These are phyloP conservation scores for Panthera tigris DNA, from an alignment of 2,113 vertebrate genomes.

Conservation along the genomic window DNA sequence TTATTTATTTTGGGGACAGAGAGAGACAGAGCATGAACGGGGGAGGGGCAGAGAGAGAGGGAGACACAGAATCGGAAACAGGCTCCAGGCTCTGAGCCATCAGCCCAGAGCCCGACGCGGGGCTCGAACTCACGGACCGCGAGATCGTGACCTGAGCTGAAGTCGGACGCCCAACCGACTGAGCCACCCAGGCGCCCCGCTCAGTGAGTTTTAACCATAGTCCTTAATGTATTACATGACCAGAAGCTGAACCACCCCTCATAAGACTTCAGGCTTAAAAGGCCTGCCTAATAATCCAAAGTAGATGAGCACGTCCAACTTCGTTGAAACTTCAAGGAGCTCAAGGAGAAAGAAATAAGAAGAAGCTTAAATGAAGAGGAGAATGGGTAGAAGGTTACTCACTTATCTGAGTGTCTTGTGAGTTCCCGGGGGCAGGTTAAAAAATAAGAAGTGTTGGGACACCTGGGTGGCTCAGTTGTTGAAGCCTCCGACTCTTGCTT, in stretches of 20 bases:
- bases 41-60: too few species aligned
- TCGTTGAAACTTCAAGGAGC: background rate
- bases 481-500: too few species aligned
- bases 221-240: background rate
- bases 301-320: background rate
- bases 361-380: background rate
- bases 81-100: too few species aligned
- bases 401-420: background rate
- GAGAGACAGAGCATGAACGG: too few species aligned
- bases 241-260: background rate
- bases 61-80: too few species aligned
- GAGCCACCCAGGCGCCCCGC: background rate
- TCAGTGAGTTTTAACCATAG: background rate
- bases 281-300: background rate
- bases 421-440: background rate
- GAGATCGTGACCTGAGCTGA: too few species aligned
- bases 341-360: background rate
- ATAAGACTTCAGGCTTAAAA: background rate
- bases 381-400: background rate
- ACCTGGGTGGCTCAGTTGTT: too few species aligned
- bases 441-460: too few species aligned
- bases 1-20: too few species aligned
- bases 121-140: too few species aligned
- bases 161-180: too few species aligned
- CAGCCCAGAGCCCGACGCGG: too few species aligned